Evolutionary conservation across 2,797 vertebrate genomes (phyloP), one percentile per base, ranked within the genome.

Genomic region (Pterois miles): DNA sequence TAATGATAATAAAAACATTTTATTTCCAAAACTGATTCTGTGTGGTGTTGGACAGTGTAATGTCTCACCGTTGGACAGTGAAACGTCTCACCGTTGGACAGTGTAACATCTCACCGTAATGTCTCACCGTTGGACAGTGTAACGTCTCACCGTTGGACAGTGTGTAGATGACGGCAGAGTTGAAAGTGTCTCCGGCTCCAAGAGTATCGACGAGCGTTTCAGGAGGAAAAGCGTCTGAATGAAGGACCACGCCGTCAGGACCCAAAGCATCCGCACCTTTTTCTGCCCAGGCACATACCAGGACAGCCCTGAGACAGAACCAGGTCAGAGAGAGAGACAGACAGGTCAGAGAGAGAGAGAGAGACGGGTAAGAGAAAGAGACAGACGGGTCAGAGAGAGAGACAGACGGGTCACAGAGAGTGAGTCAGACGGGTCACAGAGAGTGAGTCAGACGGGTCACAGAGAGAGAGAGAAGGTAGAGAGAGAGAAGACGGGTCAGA

Each of bases 101-200:
- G 20, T 23, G 25, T 46, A 12, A 64, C 1, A n/a, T n/a, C n/a
- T n/a, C n/a, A n/a, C n/a, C n/a, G n/a, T n/a, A n/a, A n/a, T n/a
- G 0, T 29, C 25, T 27, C 23, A 27, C 1, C 1, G 6, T 31
- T 18, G 23, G 5, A 48, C 31, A 18, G 9, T 31, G 1, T 14
- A 6, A 29, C 2, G 50, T 46, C 69, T 85, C 70, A 92, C 88
- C 90, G 0, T 88, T 93, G 0, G 95, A 95, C 2, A 99, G 94
- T 0, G 92, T 93, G 65, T 95, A 95, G 91, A 99, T 97, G 78
- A 98, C 95, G 0, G 97, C 92, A 0, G 97, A 97, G 0, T 98
- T 99, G 91, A 99, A 99, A 2, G 98, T 99, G 93, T 99, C 98
- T 38, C 98, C 98, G 0, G 98, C 98, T n/a, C 98, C 98, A 3